Evolutionary conservation across 2,113 vertebrate genomes (phyloP).

Genomic region (Pangasianodon gigas): DNA sequence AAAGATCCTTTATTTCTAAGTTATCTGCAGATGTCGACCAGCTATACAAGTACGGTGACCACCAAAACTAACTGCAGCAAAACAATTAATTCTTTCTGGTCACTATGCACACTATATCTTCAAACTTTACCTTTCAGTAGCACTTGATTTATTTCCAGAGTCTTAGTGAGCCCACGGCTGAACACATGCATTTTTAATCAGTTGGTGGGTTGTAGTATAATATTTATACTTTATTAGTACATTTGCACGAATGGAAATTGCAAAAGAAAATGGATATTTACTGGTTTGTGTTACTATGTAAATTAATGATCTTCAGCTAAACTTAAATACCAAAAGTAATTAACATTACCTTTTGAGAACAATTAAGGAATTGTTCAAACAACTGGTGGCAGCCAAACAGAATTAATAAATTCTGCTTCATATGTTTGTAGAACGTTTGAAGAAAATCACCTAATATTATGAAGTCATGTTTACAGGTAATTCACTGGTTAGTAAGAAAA

Average conservation of each 20-base stretch:
- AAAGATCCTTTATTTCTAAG: no score
- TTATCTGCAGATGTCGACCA: conserved; percentile 26
- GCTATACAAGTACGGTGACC: not conserved
- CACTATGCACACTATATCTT: not conserved
- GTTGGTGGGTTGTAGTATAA: conserved; percentile 14
- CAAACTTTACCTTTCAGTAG: conserved; percentile 5
- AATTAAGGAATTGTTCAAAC: not conserved
- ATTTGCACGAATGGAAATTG: not conserved
- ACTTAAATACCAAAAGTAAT: not conserved
- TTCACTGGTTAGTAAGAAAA: no score
- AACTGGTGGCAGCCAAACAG: not conserved
- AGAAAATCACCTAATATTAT: no score
- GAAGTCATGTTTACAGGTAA: no score
- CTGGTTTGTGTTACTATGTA: conserved; percentile 22
- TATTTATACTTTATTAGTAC: not conserved
- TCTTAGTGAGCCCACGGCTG: not conserved
- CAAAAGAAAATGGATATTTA: conserved; percentile 31
- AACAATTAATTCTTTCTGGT: not conserved
- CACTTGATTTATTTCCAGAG: conserved; percentile 27
- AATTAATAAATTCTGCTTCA: not conserved
- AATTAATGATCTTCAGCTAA: not conserved
- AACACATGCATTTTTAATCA: conserved; percentile 46
- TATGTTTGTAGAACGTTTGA: not conserved
- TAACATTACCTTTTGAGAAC: not conserved
- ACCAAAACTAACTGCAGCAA: not conserved